Evolutionary conservation across 2,888 invertebrate species (phyloP).

Genomic region (Tuta absoluta): DNA sequence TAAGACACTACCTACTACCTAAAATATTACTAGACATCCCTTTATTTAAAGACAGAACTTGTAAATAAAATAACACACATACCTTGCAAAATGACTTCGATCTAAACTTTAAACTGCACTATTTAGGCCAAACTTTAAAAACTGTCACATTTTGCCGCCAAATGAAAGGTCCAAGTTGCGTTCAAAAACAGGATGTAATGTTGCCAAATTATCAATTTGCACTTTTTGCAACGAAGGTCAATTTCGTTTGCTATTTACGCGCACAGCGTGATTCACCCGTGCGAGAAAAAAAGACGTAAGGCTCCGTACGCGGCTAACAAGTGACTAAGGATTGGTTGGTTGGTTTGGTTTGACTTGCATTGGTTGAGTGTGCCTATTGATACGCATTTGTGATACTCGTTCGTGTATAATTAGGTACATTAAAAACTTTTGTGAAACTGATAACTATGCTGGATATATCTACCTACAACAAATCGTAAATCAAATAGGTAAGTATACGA

Average conservation of each 20-base stretch:
- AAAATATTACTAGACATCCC: too few relatives aligned
- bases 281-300: constrained; percentile 40
- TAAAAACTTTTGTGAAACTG: too few relatives aligned
- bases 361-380: background rate
- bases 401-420: too few relatives aligned
- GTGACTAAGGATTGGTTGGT: constrained; percentile 40
- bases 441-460: too few relatives aligned
- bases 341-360: background rate
- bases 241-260: constrained; percentile 37
- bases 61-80: background rate
- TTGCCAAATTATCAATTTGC: constrained; percentile 7
- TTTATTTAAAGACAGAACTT: too few relatives aligned
- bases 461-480: too few relatives aligned
- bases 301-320: constrained; percentile 38
- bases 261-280: constrained; percentile 36
- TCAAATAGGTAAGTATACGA: too few relatives aligned
- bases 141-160: constrained; percentile 31
- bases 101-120: constrained; percentile 6
- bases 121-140: constrained; percentile 18
- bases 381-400: background rate
- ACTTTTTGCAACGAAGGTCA: constrained; percentile 29
- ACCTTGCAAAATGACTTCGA: background rate
- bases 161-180: constrained; percentile 14
- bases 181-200: constrained; percentile 20
- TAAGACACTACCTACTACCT: too few relatives aligned